Evolutionary conservation across 2,797 vertebrate species (phyloP).

Genomic region (Squalus acanthias): DNA sequence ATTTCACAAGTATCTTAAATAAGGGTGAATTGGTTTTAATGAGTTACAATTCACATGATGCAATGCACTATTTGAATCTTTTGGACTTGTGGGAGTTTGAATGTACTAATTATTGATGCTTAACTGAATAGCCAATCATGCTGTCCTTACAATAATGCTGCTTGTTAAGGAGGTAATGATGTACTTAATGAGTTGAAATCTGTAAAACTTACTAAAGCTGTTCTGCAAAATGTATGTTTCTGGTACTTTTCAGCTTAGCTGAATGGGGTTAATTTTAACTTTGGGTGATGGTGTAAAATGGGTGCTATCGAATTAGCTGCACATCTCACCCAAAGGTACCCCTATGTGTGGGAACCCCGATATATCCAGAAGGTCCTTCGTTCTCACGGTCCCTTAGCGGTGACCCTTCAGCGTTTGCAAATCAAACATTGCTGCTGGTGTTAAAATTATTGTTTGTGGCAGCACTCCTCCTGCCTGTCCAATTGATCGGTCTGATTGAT

Average conservation of each 20-base stretch:
- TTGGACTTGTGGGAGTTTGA: background rate
- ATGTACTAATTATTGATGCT: background rate
- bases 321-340: background rate
- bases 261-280: background rate
- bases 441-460: background rate
- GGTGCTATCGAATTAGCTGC: background rate
- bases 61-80: background rate
- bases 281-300: background rate
- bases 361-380: background rate
- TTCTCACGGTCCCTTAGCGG: background rate
- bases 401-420: background rate
- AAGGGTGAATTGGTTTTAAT: background rate
- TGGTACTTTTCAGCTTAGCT: background rate
- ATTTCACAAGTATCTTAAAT: background rate
- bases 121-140: background rate
- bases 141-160: background rate
- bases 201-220: background rate
- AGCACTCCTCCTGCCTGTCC: background rate
- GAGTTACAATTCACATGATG: background rate
- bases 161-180: constrained; percentile 2
- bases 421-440: background rate
- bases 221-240: background rate
- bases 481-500: background rate
- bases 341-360: background rate
- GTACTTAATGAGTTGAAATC: background rate